Evolutionary conservation across 2,888 invertebrate genomes (phyloP).

Genomic region (Drosophila multiciliata): DNA sequence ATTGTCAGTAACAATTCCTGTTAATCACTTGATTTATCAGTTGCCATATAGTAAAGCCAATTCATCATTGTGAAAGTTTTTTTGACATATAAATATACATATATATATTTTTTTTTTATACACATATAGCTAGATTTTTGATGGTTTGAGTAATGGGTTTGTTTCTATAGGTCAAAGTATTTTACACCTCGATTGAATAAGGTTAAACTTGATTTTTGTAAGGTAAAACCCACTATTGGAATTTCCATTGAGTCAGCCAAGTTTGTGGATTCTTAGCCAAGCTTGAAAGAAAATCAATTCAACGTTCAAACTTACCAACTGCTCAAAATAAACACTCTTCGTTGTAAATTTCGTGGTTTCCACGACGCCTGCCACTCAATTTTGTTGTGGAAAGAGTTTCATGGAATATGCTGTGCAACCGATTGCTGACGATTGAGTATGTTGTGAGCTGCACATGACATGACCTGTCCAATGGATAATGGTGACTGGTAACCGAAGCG

Average conservation of each 20-base stretch:
- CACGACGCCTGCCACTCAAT: neutral
- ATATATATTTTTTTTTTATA: neutral
- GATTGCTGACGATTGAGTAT: neutral
- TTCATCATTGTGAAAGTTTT: neutral
- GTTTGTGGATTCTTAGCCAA: neutral
- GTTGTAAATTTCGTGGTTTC: neutral
- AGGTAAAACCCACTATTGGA: neutral
- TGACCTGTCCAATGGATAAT: constrained; percentile 24
- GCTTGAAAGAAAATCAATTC: neutral
- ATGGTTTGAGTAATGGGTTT: neutral
- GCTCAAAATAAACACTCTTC: neutral
- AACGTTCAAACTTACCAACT: constrained; percentile 12
- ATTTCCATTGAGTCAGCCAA: constrained; percentile 5
- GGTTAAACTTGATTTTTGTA: neutral
- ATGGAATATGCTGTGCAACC: constrained; percentile 1
- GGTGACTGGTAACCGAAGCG: constrained; percentile 16
- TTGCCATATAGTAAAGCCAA: neutral
- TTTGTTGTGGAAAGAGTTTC: neutral
- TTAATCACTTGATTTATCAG: neutral
- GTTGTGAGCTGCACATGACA: constrained; percentile 12
- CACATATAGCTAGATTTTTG: neutral
- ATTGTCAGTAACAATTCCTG: neutral
- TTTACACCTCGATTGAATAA: neutral
- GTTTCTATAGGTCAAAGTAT: neutral
- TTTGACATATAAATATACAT: neutral